phyloP scores from a whole-genome alignment of 2,888 invertebrate species.

The Tribolium freemani region DNA sequence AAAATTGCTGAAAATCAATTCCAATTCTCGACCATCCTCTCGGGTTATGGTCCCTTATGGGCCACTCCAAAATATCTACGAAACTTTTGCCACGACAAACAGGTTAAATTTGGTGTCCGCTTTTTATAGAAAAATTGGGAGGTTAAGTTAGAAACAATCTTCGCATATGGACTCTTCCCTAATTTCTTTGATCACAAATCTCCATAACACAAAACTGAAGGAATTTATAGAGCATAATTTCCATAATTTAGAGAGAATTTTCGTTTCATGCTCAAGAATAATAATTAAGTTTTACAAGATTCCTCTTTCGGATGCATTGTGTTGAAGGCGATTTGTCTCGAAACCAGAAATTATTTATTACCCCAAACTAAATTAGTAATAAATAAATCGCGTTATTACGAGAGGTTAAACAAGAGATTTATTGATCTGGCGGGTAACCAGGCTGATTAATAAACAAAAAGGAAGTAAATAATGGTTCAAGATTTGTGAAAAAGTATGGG shows the following conservation, averaged over 20 bases:
- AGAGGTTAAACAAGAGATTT: conserved; percentile 38
- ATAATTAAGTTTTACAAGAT: background rate
- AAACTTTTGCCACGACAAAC: conserved; percentile 20
- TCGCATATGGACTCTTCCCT: background rate
- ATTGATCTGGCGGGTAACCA: conserved; percentile 26
- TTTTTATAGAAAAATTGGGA: conserved; percentile 25
- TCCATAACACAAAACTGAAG: too few species aligned
- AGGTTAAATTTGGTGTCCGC: conserved; percentile 25
- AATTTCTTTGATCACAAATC: too few species aligned
- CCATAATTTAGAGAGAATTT: too few species aligned
- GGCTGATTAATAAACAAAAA: conserved; percentile 42
- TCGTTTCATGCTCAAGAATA: too few species aligned
- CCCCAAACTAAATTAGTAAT: conserved; percentile 28
- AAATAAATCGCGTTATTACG: conserved; percentile 38
- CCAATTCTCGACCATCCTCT: conserved; percentile 26
- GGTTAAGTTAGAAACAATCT: conserved; percentile 16
- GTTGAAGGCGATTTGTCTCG: background rate
- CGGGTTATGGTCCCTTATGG: conserved; percentile 31
- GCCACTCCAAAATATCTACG: conserved; percentile 20
- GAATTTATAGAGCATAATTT: background rate
- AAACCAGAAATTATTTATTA: conserved; percentile 21
- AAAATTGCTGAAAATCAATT: conserved; percentile 23
- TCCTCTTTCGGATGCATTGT: background rate
- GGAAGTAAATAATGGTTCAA: conserved; percentile 41
- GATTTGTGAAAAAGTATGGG: conserved; percentile 28